Evolutionary conservation across 1,140 invertebrate species (phyloP), one percentile per base, ranked within the genome.

Genomic region (Conus betulinus): DNA sequence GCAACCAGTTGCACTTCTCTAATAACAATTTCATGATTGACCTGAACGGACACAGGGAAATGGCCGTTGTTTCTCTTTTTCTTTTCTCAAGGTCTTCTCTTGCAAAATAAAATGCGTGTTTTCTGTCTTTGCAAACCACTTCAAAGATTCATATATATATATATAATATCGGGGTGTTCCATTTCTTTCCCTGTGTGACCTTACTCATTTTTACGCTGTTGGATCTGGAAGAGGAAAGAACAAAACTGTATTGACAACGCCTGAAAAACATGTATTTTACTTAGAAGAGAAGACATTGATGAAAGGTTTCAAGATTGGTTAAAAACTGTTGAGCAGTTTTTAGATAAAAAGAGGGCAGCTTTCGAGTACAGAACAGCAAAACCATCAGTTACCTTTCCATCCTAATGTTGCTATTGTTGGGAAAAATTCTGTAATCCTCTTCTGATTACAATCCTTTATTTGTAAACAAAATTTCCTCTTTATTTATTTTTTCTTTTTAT

Each of bases 1-100:
- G 85, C 74, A 87, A 57, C 85, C 53, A 55, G 39, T n/a, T 87
- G 15, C 52, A 86, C 63, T 86, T 74, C 63, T 85, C 63, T 74
- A 25, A n/a, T 25, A 39, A 63, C 11, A 67, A 67, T 85, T 85
- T 85, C 51, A 67, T 25, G 27, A 85, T 23, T 52, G 85, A 87
- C 71, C 74, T 63, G 76, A 53, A 87, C 20, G 51, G 25, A 78
- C 60, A 53, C 74, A 51, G 85, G 74, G 85, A 87, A 78, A 87
- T 27, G 53, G 51, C 71, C 17, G 85, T 78, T 87, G 71, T 63
- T 81, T 81, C 79, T 74, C 17, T 74, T 11, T 79, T 74, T 52
- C 52, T 67, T 67, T 53, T 79, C 55, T 78, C 74, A 57, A 78
- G 53, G 52, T 87, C 85, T 78, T 87, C 74, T 52, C 74, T 55